Conservation (phyloP, 1,140 invertebrate species). For the Dermatophagoides farinae region DNA sequence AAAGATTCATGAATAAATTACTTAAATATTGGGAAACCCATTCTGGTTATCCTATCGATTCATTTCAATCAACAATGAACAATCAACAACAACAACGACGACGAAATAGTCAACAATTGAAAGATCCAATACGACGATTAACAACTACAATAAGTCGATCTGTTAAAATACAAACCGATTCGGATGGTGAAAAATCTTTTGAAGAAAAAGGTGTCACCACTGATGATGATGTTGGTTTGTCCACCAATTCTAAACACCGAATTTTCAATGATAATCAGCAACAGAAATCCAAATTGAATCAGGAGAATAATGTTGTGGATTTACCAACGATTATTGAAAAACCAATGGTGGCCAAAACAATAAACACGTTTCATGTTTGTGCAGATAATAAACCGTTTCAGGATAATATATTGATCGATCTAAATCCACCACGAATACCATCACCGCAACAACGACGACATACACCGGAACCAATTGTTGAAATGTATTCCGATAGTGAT, state of each 20-base stretch:
- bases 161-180: not conserved
- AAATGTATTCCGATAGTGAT: conserved; percentile 2
- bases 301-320: not conserved
- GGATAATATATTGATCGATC: not conserved
- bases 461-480: not conserved
- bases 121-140: not conserved
- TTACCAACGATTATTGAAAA: not conserved
- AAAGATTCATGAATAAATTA: conserved; percentile 4
- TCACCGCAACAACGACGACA: not conserved
- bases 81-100: not conserved
- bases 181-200: not conserved
- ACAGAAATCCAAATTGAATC: not conserved
- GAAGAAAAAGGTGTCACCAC: conserved; percentile 1
- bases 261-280: no score
- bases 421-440: not conserved
- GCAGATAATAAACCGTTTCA: not conserved
- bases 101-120: not conserved
- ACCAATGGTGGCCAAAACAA: not conserved
- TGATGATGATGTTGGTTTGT: not conserved
- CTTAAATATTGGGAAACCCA: not conserved
- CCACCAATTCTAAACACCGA: no score
- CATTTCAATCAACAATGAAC: not conserved
- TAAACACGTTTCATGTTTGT: not conserved
- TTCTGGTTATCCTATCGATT: not conserved
- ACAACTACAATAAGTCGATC: conserved; percentile 4